Evolutionary conservation across 2,113 vertebrate genomes (phyloP), one percentile per base, ranked within the genome.

Genomic region (Cairina moschata): DNA sequence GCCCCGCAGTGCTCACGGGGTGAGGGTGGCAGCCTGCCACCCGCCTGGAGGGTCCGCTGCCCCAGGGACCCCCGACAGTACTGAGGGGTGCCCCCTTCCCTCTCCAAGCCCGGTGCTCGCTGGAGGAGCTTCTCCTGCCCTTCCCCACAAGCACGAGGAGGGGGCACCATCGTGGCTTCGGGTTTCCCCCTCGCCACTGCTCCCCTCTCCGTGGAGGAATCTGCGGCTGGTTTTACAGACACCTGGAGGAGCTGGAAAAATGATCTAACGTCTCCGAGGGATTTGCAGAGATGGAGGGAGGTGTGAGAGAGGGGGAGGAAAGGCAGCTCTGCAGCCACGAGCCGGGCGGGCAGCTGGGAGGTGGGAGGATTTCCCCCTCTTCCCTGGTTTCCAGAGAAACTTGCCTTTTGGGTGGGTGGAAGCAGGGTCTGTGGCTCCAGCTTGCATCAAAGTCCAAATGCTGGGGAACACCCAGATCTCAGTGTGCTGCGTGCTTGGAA

Each of bases 201-300:
- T 95, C 21, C 42, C 11, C 40, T 67, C 52, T 52, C 76, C 56
- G 8, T 2, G 2, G 42, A 85, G 58, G 54, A 87, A 79, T 65
- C 77, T 85, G 74, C 29, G 59, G 55, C 60, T 26, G 36, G 68
- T 81, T 84, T 85, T 60, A 60, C 62, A 89, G 91, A 93, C 86
- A 95, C 91, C 91, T 95, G 80, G 86, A 95, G 91, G 66, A 95
- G 77, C 77, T 95, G 86, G 89, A 23, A 95, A 95, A 96, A 60
- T 82, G 82, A 95, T 96, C 75, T 56, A 76, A 80, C 85, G 56
- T 73, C 84, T 92, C 94, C 67, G 42, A 85, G 68, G 67, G 75
- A 77, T 63, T 52, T 80, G 76, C 72, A 90, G 88, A 83, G 72
- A 40, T 65, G 67, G 81, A 95, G 93, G 90, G 85, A 94, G 92